Percentiles rank a stretch among this genome's conserved stretches.
Evolutionary conservation across 92 coral and sea anemone species (phyloP).

Genomic region (Parazoanthus swiftii): DNA sequence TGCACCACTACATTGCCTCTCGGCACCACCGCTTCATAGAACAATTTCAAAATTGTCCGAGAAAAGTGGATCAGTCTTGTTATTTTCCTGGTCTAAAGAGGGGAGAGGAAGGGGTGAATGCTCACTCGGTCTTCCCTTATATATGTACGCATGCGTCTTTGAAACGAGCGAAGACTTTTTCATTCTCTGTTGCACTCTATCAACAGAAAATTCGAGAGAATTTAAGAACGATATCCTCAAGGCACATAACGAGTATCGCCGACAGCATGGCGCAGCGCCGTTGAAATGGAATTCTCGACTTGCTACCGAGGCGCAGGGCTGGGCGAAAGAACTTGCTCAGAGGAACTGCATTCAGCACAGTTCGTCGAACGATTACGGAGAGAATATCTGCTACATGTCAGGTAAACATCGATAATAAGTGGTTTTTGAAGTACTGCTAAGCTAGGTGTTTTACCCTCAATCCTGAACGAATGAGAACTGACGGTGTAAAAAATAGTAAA

Average conservation of each 20-base stretch:
- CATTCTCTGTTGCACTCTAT: background rate
- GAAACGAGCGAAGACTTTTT: background rate
- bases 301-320: slow-evolving; percentile 75
- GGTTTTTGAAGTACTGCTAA: too few relatives aligned
- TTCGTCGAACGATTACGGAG: slow-evolving; percentile 89
- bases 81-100: too few relatives aligned
- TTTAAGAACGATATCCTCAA: slow-evolving; percentile 92
- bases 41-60: too few relatives aligned
- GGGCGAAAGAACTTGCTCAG: slow-evolving; percentile 78
- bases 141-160: background rate
- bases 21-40: too few relatives aligned
- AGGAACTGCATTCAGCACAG: slow-evolving; percentile 74
- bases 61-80: too few relatives aligned
- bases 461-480: too few relatives aligned
- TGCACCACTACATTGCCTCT: too few relatives aligned
- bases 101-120: too few relatives aligned
- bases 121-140: too few relatives aligned
- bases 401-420: slow-evolving; percentile 47
- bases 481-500: background rate
- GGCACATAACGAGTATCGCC: slow-evolving; percentile 78
- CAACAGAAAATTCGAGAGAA: slow-evolving; percentile 77
- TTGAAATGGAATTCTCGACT: slow-evolving; percentile 70
- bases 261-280: slow-evolving; percentile 73
- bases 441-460: too few relatives aligned
- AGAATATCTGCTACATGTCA: slow-evolving; percentile 94